Conservation (phyloP, 2,888 invertebrate species). For the Drosophila acutilabella region DNA sequence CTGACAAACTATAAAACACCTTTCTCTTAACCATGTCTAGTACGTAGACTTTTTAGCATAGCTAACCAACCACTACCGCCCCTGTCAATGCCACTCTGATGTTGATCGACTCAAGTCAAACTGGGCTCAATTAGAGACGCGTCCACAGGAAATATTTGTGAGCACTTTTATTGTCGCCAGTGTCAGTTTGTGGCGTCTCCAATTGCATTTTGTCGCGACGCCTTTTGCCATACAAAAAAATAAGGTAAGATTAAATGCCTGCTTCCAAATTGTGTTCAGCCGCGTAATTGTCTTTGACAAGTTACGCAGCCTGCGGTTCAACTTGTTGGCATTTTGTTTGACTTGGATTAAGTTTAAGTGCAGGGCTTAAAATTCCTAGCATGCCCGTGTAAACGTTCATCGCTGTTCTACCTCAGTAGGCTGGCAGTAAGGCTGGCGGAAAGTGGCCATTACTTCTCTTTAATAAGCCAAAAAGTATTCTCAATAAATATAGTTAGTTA, state of each 20-base stretch:
- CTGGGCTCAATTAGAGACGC: slow-evolving; percentile 75
- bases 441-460: slow-evolving; percentile 2
- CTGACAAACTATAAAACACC: slow-evolving; percentile 47
- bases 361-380: slow-evolving; percentile 66
- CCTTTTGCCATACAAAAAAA: slow-evolving; percentile 41
- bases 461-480: neutral
- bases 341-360: slow-evolving; percentile 77
- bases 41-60: slow-evolving; percentile 48
- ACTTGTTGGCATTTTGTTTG: slow-evolving; percentile 77
- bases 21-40: slow-evolving; percentile 61
- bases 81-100: slow-evolving; percentile 1
- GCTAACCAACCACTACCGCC: neutral
- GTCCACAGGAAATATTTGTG: slow-evolving; percentile 67
- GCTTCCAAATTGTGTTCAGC: slow-evolving; percentile 47
- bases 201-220: slow-evolving; percentile 79
- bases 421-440: slow-evolving; percentile 20
- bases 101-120: slow-evolving; percentile 21
- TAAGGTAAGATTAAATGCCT: neutral
- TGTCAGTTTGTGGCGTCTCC: slow-evolving; percentile 29
- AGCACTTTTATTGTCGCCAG: slow-evolving; percentile 78
- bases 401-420: slow-evolving; percentile 15
- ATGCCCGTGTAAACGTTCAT: slow-evolving; percentile 64
- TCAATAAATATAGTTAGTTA: neutral
- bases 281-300: slow-evolving; percentile 83
- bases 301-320: slow-evolving; percentile 61